Evolutionary conservation across 2,888 invertebrate species (phyloP).

Genomic region (Volucella bombylans): DNA sequence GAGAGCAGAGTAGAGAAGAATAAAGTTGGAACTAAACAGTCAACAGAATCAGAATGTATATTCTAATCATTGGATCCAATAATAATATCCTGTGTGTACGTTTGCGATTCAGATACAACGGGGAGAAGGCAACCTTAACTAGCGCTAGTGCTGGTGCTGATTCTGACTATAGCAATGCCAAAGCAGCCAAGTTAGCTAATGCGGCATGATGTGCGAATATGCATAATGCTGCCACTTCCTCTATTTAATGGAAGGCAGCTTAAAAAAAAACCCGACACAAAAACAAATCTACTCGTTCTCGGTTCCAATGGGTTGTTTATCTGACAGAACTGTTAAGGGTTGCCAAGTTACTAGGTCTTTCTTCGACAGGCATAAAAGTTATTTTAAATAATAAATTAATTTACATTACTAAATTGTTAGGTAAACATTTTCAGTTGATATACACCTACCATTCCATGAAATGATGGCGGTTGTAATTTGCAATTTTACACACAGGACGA

Average conservation of each 20-base stretch:
- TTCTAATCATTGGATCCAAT: slow-evolving; percentile 59
- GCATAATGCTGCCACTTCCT: slow-evolving; percentile 66
- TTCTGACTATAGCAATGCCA: neutral
- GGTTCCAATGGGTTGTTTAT: slow-evolving; percentile 7
- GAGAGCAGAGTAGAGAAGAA: slow-evolving; percentile 15
- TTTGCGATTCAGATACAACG: slow-evolving; percentile 33
- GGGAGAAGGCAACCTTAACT: slow-evolving; percentile 19
- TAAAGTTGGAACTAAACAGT: slow-evolving; percentile 44
- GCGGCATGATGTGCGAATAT: slow-evolving; percentile 51
- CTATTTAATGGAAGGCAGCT: slow-evolving; percentile 40
- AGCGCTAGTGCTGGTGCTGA: neutral
- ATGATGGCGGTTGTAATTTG: too few relatives aligned
- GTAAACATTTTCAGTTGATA: too few relatives aligned
- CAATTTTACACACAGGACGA: too few relatives aligned
- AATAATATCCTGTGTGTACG: slow-evolving; percentile 59
- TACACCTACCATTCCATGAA: too few relatives aligned
- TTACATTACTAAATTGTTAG: too few relatives aligned
- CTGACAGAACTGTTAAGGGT: slow-evolving; percentile 14
- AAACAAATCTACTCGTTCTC: slow-evolving; percentile 33
- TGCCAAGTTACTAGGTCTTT: slow-evolving; percentile 14
- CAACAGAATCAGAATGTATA: slow-evolving; percentile 48
- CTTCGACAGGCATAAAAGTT: too few relatives aligned
- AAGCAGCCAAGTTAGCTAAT: slow-evolving; percentile 39
- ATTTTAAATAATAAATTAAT: too few relatives aligned
- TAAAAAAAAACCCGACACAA: neutral